Evolutionary conservation across 2,888 invertebrate genomes (phyloP).

Genomic region (Nasonia oneida): DNA sequence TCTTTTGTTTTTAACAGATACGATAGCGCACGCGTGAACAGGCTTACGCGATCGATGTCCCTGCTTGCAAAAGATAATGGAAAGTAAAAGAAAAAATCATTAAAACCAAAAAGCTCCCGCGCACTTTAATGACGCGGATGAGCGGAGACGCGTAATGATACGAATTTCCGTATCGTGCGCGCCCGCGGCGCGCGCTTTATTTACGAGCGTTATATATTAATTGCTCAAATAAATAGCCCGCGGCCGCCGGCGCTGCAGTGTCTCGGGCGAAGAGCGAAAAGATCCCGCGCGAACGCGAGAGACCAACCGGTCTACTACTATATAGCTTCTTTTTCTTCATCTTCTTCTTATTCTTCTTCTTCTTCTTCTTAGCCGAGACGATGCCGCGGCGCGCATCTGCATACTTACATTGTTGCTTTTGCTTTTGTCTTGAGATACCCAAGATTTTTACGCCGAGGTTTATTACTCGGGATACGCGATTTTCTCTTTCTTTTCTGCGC

Average conservation of each 20-base stretch:
- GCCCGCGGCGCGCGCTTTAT: slow-evolving; percentile 70
- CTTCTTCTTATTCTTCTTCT: background rate
- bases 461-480: background rate
- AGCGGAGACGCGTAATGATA: slow-evolving; percentile 75
- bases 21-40: background rate
- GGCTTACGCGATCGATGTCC: background rate
- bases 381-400: slow-evolving; percentile 48
- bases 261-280: slow-evolving; percentile 12
- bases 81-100: background rate
- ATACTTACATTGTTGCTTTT: slow-evolving; percentile 28
- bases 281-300: background rate
- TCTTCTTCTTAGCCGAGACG: background rate
- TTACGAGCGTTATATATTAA: slow-evolving; percentile 79
- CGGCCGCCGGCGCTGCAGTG: slow-evolving; percentile 52
- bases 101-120: background rate
- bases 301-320: slow-evolving; percentile 44
- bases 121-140: slow-evolving; percentile 71
- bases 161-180: slow-evolving; percentile 67
- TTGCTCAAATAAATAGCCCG: slow-evolving; percentile 77
- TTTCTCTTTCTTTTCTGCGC: background rate
- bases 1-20: background rate
- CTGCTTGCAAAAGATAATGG: background rate
- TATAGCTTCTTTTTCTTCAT: background rate
- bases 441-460: background rate
- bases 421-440: background rate